Conservation (phyloP, 2,113 vertebrate genomes). For the Trachemys scripta region DNA sequence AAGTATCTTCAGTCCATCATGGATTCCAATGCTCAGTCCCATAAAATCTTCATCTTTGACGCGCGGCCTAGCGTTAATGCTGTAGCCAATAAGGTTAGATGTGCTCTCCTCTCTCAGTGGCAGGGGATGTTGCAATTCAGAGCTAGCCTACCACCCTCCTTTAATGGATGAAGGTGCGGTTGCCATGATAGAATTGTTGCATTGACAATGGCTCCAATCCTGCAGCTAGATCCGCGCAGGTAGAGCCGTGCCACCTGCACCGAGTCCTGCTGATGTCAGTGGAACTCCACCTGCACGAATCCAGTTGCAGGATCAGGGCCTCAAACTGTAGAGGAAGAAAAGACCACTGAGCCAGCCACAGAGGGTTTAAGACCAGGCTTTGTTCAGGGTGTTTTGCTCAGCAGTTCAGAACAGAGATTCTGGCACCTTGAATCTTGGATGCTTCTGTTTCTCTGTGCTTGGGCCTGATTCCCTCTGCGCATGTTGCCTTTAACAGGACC, state of each 20-base stretch:
- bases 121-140: not conserved
- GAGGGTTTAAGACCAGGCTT: not conserved
- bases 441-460: conserved; percentile 1
- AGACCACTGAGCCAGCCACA: not conserved
- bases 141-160: not conserved
- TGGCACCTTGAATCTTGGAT: not conserved
- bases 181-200: not conserved
- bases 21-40: conserved; percentile 98
- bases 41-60: conserved; percentile 98
- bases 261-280: not conserved
- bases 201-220: not conserved
- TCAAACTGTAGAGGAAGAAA: not conserved
- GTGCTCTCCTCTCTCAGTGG: not conserved
- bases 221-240: not conserved
- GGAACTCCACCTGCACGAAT: not conserved
- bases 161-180: not conserved
- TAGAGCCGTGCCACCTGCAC: not conserved
- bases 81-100: conserved; percentile 92
- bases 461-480: not conserved
- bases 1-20: conserved; percentile 96
- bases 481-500: not conserved
- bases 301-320: not conserved
- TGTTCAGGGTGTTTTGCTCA: not conserved
- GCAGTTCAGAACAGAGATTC: not conserved
- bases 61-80: conserved; percentile 95